These are phyloP conservation scores for Pygoscelis adeliae DNA, from an alignment of 2,113 vertebrate species.

Conservation along the genomic window DNA sequence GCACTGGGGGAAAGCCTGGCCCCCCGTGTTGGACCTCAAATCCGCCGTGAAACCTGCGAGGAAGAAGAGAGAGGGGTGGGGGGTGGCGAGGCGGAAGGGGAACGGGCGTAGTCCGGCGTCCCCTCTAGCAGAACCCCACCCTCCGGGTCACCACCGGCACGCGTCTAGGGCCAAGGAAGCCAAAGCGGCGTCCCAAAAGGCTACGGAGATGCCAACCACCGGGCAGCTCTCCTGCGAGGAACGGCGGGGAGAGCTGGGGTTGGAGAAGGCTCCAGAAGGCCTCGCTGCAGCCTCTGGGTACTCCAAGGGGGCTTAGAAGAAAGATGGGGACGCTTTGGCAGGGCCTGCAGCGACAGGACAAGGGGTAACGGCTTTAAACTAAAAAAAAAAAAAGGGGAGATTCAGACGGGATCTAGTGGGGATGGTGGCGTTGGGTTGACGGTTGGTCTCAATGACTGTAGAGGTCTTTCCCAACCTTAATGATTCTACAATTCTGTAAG, in stretches of 20 bases:
- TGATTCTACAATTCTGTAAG: no score
- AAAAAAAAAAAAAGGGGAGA: background rate
- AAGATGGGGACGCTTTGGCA: no score
- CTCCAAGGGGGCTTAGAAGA: background rate
- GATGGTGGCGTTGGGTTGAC: no score
- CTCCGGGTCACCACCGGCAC: fast-evolving
- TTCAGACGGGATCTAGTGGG: no score
- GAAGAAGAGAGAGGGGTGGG: background rate
- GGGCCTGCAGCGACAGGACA: fast-evolving
- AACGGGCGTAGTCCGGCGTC: fast-evolving
- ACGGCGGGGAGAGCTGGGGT: background rate
- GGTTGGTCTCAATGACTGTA: no score
- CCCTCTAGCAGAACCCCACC: fast-evolving
- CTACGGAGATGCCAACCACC: fast-evolving
- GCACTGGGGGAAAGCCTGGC: constrained; percentile 95
- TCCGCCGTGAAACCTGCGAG: constrained; percentile 91
- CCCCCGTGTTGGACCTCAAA: constrained; percentile 90
- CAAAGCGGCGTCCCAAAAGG: fast-evolving
- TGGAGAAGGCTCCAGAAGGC: no score
- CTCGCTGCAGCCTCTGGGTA: fast-evolving
- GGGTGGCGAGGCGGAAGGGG: background rate
- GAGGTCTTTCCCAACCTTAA: no score
- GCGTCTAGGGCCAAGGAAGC: fast-evolving
- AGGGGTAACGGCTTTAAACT: background rate
- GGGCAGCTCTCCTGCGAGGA: background rate